Evolutionary conservation across 2,888 invertebrate species (phyloP), one percentile per base, ranked within the genome.

Genomic region (Ptychoptera albimana): DNA sequence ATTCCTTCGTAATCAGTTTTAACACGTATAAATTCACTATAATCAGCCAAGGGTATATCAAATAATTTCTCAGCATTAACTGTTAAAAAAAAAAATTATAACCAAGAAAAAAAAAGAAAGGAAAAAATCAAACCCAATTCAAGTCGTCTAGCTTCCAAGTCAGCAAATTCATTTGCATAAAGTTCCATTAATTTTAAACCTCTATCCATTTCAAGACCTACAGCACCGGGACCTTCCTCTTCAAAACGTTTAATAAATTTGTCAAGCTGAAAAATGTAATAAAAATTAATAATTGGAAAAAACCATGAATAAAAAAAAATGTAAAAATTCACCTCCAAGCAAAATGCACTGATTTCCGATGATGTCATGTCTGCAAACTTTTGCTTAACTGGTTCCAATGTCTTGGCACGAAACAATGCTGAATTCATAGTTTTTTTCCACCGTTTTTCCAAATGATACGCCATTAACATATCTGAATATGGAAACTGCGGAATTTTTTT

Each of bases 31-130:
- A 85, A 83, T 47, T 78, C 77, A 0, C 81, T 78, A 56, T 89
- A 92, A 60, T 88, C 84, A 0, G 86, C 80, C 41, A 88, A 72
- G 1, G 86, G 79, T 54, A 92, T 79, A 54, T 89, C 88, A 61
- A 93, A 93, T 3, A 93, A 69, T 55, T 82, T 77, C 64, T 92
- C 91, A 0, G 88, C 86, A 45, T 76, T 77, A 5, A 75, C 72
- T 52, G 77, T 60, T 11, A 32, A 13, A 34, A 2, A 42, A 42
- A 30, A 8, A 15, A 35, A 32, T 34, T 12, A 37, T 15, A 42
- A 38, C 32, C 35, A 35, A 40, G 43, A 42, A 41, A 40, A 31
- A 39, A 37, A 44, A 42, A 37, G 41, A 49, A 50, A 47, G 46
- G 42, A 44, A 39, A 14, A 16, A 11, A 32, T 43, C 50, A 49